These are phyloP conservation scores for Paralinhomoeus sp. DNA, from an alignment of 2,888 invertebrate genomes.

Conservation along the genomic window DNA sequence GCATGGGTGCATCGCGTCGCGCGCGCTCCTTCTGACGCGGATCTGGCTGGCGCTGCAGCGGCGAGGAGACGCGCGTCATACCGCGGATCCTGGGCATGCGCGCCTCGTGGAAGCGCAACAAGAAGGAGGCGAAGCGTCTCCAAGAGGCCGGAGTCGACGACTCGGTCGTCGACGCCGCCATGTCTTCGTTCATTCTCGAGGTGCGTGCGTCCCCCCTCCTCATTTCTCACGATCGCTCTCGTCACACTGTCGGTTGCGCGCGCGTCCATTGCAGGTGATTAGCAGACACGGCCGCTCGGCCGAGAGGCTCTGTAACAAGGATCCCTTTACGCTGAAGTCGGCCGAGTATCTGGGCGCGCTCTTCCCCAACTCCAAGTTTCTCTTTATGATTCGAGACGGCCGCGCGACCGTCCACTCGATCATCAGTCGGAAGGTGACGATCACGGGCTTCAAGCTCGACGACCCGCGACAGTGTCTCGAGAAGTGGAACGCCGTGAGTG, in stretches of 20 bases:
- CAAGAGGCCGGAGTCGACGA: constrained; percentile 80
- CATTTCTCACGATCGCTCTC: neutral
- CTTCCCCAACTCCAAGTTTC: constrained; percentile 89
- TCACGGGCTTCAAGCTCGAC: constrained; percentile 51
- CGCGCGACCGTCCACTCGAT: constrained; percentile 95
- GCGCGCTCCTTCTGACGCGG: too few relatives aligned
- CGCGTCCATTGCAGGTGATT: constrained; percentile 32
- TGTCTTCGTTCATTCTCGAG: constrained; percentile 61
- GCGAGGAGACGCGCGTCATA: constrained; percentile 65
- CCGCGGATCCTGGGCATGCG: constrained; percentile 79
- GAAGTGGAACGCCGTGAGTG: constrained; percentile 59
- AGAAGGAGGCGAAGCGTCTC: constrained; percentile 65
- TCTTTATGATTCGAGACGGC: constrained; percentile 94
- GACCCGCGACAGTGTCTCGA: constrained; percentile 72
- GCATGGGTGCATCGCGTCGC: too few relatives aligned
- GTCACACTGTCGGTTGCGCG: neutral
- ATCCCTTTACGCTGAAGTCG: constrained; percentile 89
- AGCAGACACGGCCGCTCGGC: constrained; percentile 87
- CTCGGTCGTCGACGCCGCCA: constrained; percentile 74
- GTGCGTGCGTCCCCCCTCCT: neutral
- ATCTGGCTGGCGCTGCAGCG: constrained; percentile 32
- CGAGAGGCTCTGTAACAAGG: constrained; percentile 77
- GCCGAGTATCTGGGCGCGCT: constrained; percentile 75
- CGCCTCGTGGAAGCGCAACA: constrained; percentile 77
- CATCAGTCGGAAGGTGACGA: constrained; percentile 52